Percentiles rank a stretch among this genome's conserved stretches.
Evolutionary conservation across 2,113 vertebrate species (phyloP).

Genomic region (Proterorhinus semilunaris): DNA sequence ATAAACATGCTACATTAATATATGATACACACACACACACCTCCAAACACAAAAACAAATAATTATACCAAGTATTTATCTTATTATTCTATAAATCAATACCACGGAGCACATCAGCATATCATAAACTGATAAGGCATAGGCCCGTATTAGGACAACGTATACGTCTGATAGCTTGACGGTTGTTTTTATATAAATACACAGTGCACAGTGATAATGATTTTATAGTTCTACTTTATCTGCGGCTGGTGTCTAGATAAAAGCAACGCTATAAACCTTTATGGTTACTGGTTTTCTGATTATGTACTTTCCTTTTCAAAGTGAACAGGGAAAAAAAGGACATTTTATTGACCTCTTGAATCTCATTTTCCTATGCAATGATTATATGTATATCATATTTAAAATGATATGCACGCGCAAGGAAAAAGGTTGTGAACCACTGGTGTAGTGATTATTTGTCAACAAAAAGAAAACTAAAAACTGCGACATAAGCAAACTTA

Average conservation of each 20-base stretch:
- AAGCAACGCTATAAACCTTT: neutral
- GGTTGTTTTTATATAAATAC: neutral
- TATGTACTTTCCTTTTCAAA: neutral
- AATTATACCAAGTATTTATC: neutral
- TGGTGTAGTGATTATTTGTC: too few relatives aligned
- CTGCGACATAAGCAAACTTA: too few relatives aligned
- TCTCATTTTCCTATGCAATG: too few relatives aligned
- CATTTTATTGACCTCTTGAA: slow-evolving; percentile 40
- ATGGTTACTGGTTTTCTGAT: neutral
- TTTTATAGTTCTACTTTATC: slow-evolving; percentile 13
- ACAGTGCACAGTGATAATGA: neutral
- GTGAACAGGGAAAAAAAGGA: slow-evolving; percentile 16
- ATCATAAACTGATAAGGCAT: neutral
- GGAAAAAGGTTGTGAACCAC: too few relatives aligned
- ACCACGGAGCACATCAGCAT: neutral
- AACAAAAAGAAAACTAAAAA: too few relatives aligned
- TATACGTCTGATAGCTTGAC: neutral
- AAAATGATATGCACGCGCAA: too few relatives aligned
- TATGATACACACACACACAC: too few relatives aligned
- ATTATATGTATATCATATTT: too few relatives aligned
- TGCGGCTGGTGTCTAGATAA: neutral
- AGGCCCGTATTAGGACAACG: too few relatives aligned
- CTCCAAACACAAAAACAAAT: too few relatives aligned
- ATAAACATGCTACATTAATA: too few relatives aligned
- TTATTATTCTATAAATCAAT: slow-evolving; percentile 14